These are phyloP conservation scores for Scolopax rusticola DNA, from an alignment of 2,797 vertebrate genomes.

Conservation along the genomic window DNA sequence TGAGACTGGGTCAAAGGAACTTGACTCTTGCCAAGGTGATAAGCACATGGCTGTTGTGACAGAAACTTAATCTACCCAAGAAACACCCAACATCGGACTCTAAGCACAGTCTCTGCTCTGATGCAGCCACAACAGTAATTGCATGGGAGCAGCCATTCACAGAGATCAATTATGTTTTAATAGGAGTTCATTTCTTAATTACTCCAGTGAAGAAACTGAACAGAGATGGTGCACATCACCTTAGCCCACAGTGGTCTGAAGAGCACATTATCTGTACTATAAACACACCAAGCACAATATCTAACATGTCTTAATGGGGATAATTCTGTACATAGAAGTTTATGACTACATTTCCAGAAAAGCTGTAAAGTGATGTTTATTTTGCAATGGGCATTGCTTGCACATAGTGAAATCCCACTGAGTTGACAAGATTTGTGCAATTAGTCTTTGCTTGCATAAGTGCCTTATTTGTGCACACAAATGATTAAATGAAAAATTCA, in stretches of 20 bases:
- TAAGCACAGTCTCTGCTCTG: not conserved
- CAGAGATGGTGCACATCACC: not conserved
- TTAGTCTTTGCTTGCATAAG: conserved; percentile 41
- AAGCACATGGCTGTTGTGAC: not conserved
- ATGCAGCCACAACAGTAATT: not conserved
- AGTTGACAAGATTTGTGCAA: conserved; percentile 16
- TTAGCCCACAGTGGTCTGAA: not conserved
- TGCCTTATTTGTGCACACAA: conserved; percentile 45
- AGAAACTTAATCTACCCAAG: not conserved
- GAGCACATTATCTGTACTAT: not conserved
- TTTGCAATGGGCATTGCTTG: not conserved
- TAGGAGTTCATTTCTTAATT: not conserved
- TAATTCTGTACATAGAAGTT: not conserved
- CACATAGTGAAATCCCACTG: not conserved
- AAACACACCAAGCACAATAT: not conserved
- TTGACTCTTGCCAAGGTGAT: not conserved
- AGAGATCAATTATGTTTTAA: not conserved
- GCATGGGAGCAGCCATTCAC: not conserved
- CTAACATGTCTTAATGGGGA: not conserved
- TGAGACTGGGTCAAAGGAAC: not conserved
- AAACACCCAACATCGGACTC: not conserved
- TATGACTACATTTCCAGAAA: not conserved
- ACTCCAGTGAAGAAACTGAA: not conserved
- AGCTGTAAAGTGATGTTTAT: not conserved
- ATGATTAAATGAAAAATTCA: conserved; percentile 55